Conservation (phyloP, 2,797 vertebrate genomes). For the Alca torda region DNA sequence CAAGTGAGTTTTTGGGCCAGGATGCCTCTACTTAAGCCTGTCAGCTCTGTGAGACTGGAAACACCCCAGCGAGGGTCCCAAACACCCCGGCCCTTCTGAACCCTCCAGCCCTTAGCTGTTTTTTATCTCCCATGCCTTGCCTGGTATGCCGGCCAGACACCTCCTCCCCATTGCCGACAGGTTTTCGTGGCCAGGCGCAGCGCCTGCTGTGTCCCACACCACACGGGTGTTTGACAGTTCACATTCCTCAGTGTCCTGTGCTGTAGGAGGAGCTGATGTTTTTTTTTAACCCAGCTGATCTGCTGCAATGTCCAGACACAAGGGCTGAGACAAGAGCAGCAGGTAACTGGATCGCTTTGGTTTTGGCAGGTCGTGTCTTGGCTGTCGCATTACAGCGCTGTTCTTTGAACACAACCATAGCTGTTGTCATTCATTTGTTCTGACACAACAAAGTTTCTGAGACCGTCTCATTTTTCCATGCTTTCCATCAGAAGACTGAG, state of each 20-base stretch:
- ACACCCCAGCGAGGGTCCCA: neutral
- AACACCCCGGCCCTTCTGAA: neutral
- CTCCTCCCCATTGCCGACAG: fast-evolving
- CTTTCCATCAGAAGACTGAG: neutral
- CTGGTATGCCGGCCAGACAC: neutral
- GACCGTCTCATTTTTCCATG: neutral
- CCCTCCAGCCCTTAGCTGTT: neutral
- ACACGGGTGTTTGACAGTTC: neutral
- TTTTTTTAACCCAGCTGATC: neutral
- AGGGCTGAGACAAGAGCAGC: neutral
- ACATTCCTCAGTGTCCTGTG: neutral
- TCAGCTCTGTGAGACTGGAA: neutral
- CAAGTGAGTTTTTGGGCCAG: neutral
- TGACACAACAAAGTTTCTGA: neutral
- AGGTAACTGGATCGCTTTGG: neutral
- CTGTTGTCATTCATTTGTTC: neutral
- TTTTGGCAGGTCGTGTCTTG: neutral
- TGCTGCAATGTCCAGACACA: neutral
- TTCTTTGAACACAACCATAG: neutral
- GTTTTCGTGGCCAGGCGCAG: neutral
- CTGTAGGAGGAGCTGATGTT: neutral
- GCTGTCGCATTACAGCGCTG: neutral
- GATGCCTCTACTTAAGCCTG: neutral
- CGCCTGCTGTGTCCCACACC: neutral
- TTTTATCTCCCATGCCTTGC: neutral